Evolutionary conservation across 92 coral and sea anemone genomes (phyloP).

Genomic region (Virgularia gustaviana): DNA sequence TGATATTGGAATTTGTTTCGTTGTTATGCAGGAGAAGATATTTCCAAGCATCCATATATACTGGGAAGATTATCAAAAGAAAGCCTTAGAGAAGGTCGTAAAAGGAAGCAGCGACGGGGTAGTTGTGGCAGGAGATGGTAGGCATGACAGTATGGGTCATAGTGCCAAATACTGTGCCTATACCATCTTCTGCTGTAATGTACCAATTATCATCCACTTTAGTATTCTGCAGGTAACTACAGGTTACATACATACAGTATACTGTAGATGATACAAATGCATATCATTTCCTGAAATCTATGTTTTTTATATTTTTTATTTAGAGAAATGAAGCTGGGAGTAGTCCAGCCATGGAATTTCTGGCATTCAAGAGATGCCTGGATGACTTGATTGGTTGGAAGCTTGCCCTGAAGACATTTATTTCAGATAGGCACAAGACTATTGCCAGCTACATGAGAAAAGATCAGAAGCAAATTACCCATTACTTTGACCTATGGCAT

Average conservation of each 20-base stretch:
- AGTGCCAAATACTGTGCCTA: too few species aligned
- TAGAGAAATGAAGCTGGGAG: constrained; percentile 61
- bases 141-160: constrained; percentile 8
- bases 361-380: constrained; percentile 53
- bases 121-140: constrained; percentile 7
- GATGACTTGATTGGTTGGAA: constrained; percentile 44
- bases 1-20: neutral
- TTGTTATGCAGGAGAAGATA: neutral
- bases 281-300: too few species aligned
- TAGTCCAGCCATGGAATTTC: constrained; percentile 61
- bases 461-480: constrained; percentile 39
- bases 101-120: neutral
- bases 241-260: too few species aligned
- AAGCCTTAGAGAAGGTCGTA: neutral
- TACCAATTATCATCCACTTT: neutral
- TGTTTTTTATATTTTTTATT: too few species aligned
- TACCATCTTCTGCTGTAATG: constrained; percentile 6
- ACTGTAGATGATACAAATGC: too few species aligned
- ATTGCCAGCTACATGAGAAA: constrained; percentile 64
- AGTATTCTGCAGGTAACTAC: neutral
- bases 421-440: constrained; percentile 45
- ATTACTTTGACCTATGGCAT: constrained; percentile 69
- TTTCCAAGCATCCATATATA: neutral
- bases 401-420: constrained; percentile 41
- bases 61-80: neutral